Conservation (phyloP, 2,888 invertebrate species). For the Acanthopleura granulata region DNA sequence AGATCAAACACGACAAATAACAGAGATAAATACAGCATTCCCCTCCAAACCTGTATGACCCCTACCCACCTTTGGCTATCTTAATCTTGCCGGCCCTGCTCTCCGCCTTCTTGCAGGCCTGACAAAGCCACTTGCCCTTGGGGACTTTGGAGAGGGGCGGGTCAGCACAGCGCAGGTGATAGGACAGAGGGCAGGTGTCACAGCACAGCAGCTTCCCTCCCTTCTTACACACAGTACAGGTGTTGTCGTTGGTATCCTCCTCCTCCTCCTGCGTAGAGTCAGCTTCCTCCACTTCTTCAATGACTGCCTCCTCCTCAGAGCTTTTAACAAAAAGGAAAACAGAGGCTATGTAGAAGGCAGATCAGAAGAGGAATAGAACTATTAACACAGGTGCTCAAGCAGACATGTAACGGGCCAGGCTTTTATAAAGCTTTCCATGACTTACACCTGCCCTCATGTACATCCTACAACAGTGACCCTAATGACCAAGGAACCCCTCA, state of each 20-base stretch:
- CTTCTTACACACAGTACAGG: conserved; percentile 53
- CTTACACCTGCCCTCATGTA: too few species aligned
- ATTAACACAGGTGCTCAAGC: too few species aligned
- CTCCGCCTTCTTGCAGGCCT: conserved; percentile 50
- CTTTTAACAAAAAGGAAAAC: not conserved
- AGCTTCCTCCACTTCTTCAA: conserved; percentile 41
- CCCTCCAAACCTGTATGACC: too few species aligned
- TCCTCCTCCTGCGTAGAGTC: conserved; percentile 30
- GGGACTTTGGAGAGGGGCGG: conserved; percentile 59
- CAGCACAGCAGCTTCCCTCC: conserved; percentile 54
- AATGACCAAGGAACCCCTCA: too few species aligned
- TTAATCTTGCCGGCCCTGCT: conserved; percentile 43
- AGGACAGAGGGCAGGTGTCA: conserved; percentile 57
- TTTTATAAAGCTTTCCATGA: too few species aligned
- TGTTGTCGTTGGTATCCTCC: conserved; percentile 37
- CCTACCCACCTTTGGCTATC: conserved; percentile 23
- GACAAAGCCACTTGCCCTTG: conserved; percentile 57
- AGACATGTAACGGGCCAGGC: too few species aligned
- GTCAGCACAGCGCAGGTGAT: conserved; percentile 55
- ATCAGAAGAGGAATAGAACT: too few species aligned
- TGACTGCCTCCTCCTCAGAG: conserved; percentile 38
- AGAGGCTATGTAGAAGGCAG: too few species aligned
- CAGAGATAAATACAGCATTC: too few species aligned
- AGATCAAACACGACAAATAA: too few species aligned
- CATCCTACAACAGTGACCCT: too few species aligned